Conservation (phyloP, 2,888 invertebrate genomes). For the Sylvicola cinctus region DNA sequence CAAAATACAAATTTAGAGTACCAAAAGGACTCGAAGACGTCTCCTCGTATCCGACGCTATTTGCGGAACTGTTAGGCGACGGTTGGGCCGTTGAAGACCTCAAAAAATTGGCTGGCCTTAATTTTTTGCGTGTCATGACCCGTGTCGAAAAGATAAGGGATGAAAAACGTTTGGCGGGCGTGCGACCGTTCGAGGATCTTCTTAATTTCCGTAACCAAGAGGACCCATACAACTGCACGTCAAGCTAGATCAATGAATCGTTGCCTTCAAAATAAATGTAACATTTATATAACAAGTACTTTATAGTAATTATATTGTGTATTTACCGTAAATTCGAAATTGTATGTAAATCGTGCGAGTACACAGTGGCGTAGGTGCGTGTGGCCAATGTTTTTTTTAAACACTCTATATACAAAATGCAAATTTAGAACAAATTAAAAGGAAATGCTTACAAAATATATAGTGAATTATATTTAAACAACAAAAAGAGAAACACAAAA, state of each 20-base stretch:
- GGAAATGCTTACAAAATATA: too few species aligned
- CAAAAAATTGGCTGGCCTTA: slow-evolving; percentile 54
- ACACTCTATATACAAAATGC: too few species aligned
- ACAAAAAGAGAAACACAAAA: too few species aligned
- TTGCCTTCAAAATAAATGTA: too few species aligned
- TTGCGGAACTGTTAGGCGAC: slow-evolving; percentile 54
- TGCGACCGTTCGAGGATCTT: slow-evolving; percentile 52
- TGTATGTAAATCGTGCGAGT: too few species aligned
- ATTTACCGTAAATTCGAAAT: too few species aligned
- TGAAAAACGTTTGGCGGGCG: slow-evolving; percentile 45
- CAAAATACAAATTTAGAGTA: slow-evolving; percentile 33
- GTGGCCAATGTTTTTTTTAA: too few species aligned
- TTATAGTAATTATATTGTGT: too few species aligned
- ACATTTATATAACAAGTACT: too few species aligned
- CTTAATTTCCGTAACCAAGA: slow-evolving; percentile 23
- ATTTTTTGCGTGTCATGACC: slow-evolving; percentile 43
- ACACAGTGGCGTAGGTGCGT: too few species aligned
- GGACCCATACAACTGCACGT: slow-evolving; percentile 25
- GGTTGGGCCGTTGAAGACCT: slow-evolving; percentile 65
- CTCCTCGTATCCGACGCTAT: slow-evolving; percentile 54
- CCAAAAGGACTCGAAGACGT: slow-evolving; percentile 67
- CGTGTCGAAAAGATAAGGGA: slow-evolving; percentile 50
- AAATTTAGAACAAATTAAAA: too few species aligned
- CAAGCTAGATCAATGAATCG: slow-evolving; percentile 16
- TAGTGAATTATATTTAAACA: too few species aligned